A percentile compares a stretch with the other conserved stretches of the same genome.
These are phyloP conservation scores for Hycleus cichorii DNA, from an alignment of 1,140 invertebrate species.

Conservation along the genomic window DNA sequence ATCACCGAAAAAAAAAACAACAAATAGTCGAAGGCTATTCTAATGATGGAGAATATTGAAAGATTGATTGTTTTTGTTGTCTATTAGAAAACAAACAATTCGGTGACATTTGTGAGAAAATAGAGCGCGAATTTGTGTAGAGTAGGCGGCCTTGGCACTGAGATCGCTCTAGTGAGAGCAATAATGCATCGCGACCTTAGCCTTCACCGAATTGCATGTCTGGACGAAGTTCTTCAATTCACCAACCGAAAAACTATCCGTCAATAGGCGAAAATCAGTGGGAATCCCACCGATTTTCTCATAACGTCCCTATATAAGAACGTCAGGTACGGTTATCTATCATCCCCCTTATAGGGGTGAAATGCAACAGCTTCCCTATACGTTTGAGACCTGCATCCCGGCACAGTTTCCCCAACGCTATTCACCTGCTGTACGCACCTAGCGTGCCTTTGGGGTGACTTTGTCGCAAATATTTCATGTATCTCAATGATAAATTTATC, in stretches of 20 bases:
- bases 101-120: neutral
- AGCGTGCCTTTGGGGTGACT: slow-evolving; percentile 6
- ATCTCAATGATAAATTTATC: no score
- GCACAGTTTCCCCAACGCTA: slow-evolving; percentile 9
- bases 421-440: no score
- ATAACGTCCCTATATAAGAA: slow-evolving; percentile 13
- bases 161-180: neutral
- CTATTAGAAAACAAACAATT: no score
- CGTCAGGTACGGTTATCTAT: slow-evolving; percentile 28
- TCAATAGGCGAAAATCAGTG: slow-evolving; percentile 16
- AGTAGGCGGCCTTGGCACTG: neutral
- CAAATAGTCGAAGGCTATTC: no score
- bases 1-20: no score
- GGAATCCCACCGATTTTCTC: slow-evolving; percentile 22
- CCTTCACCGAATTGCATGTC: no score
- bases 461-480: neutral
- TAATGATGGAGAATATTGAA: no score
- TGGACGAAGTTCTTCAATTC: no score
- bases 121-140: neutral
- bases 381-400: slow-evolving; percentile 4
- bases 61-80: no score
- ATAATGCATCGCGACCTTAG: no score
- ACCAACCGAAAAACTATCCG: no score
- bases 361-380: slow-evolving; percentile 14
- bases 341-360: slow-evolving; percentile 24